These are phyloP conservation scores for Pseudomugil tenellus DNA, from an alignment of 2,797 vertebrate species.

Conservation along the genomic window DNA sequence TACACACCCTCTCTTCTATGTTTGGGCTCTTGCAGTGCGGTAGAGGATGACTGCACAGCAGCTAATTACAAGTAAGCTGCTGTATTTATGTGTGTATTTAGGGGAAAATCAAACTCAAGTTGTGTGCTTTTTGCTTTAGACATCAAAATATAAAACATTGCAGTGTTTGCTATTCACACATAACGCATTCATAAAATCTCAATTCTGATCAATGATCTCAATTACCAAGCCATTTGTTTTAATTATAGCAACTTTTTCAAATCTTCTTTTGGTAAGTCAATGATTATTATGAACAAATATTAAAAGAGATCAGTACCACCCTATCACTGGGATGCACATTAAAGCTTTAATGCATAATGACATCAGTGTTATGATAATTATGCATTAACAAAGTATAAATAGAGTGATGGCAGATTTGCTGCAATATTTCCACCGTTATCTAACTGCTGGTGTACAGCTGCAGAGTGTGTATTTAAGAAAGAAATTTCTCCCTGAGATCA, in stretches of 20 bases:
- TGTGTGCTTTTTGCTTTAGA: slow-evolving; percentile 23
- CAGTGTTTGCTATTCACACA: slow-evolving; percentile 25
- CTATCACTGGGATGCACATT: slow-evolving; percentile 39
- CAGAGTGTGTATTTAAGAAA: rapidly evolving
- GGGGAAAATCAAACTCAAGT: slow-evolving; percentile 29
- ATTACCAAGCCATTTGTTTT: slow-evolving; percentile 25
- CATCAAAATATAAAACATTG: slow-evolving; percentile 15
- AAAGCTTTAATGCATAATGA: slow-evolving; percentile 38
- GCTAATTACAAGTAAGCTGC: slow-evolving; percentile 55
- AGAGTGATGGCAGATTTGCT: background rate
- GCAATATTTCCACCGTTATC: background rate
- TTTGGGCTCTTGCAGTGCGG: slow-evolving; percentile 38
- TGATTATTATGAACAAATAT: slow-evolving; percentile 30
- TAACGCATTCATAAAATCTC: slow-evolving; percentile 15
- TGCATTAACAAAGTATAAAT: slow-evolving; percentile 16
- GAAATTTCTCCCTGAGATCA: background rate
- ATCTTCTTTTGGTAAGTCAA: background rate
- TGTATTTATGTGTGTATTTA: slow-evolving; percentile 53
- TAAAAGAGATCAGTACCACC: slow-evolving; percentile 17
- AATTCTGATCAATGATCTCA: slow-evolving; percentile 24
- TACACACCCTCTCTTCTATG: slow-evolving; percentile 42
- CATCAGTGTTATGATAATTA: slow-evolving; percentile 8
- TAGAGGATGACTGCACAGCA: slow-evolving; percentile 33
- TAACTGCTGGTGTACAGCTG: background rate
- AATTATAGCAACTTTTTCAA: slow-evolving; percentile 26